phyloP scores from a whole-genome alignment of 2,797 vertebrate genomes.

The Sebastes itinus region DNA sequence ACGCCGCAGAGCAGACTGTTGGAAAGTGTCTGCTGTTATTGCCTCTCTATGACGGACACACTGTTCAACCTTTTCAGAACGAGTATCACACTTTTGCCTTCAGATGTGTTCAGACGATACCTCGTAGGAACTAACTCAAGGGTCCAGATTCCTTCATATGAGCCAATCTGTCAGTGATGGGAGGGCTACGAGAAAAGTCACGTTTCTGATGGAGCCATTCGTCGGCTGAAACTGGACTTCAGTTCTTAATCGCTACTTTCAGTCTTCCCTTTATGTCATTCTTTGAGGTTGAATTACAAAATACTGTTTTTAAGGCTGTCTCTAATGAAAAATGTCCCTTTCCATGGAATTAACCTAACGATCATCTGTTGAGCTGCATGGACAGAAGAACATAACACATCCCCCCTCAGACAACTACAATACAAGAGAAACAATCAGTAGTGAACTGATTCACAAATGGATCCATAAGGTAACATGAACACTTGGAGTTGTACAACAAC shows the following conservation, averaged over 20 bases:
- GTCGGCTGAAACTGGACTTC: background rate
- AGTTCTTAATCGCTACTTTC: background rate
- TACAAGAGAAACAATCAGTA: background rate
- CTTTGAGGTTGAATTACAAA: constrained; percentile 3
- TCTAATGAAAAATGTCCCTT: constrained; percentile 4
- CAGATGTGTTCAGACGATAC: background rate
- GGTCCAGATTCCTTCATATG: background rate
- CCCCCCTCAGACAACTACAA: background rate
- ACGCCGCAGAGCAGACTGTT: background rate
- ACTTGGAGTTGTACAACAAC: constrained; percentile 17
- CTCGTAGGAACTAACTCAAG: no score
- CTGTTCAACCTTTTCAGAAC: no score
- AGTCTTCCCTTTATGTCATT: constrained; percentile 36
- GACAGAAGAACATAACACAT: background rate
- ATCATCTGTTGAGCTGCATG: constrained; percentile 1
- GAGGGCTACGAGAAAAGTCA: background rate
- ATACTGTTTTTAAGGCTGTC: background rate
- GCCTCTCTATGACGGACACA: no score
- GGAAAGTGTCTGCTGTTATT: background rate
- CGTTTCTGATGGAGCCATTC: background rate
- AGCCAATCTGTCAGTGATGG: background rate
- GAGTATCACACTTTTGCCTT: background rate
- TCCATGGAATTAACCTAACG: background rate
- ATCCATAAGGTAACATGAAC: background rate
- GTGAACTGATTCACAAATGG: background rate